Conservation (phyloP, 2,888 invertebrate genomes). For the Ferrisia virgata region DNA sequence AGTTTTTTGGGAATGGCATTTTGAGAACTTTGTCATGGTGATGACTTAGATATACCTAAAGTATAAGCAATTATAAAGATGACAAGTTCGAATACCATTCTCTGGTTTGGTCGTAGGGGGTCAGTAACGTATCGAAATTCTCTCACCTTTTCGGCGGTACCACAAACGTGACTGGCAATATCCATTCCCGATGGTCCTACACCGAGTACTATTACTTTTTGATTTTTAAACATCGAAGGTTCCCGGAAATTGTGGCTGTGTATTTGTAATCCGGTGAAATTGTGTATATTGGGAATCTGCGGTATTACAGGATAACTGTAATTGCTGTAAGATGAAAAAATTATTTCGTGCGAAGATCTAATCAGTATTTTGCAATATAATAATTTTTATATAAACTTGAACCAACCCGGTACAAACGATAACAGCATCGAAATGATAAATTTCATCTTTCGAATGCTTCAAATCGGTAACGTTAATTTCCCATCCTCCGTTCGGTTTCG, state of each 20-base stretch:
- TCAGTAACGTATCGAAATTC: not conserved
- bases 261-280: slow-evolving; percentile 60
- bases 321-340: slow-evolving; percentile 9
- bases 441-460: slow-evolving; percentile 54
- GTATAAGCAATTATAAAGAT: too few relatives aligned
- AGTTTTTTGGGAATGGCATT: slow-evolving; percentile 54
- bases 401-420: slow-evolving; percentile 67
- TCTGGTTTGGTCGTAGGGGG: slow-evolving; percentile 50
- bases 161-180: slow-evolving; percentile 65
- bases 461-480: slow-evolving; percentile 56
- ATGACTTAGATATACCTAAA: slow-evolving; percentile 50
- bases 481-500: slow-evolving; percentile 55
- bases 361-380: not conserved
- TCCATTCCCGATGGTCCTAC: slow-evolving; percentile 73
- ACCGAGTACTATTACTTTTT: slow-evolving; percentile 66
- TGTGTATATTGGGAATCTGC: slow-evolving; percentile 55
- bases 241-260: slow-evolving; percentile 74
- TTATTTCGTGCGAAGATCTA: slow-evolving; percentile 48
- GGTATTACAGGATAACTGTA: slow-evolving; percentile 52
- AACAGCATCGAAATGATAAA: slow-evolving; percentile 62
- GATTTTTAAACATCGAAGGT: slow-evolving; percentile 60
- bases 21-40: slow-evolving; percentile 48
- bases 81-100: not conserved
- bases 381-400: not conserved
- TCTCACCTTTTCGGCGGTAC: slow-evolving; percentile 58